These are phyloP conservation scores for Mystacornis crossleyi DNA, from an alignment of 2,113 vertebrate species.

Conservation along the genomic window DNA sequence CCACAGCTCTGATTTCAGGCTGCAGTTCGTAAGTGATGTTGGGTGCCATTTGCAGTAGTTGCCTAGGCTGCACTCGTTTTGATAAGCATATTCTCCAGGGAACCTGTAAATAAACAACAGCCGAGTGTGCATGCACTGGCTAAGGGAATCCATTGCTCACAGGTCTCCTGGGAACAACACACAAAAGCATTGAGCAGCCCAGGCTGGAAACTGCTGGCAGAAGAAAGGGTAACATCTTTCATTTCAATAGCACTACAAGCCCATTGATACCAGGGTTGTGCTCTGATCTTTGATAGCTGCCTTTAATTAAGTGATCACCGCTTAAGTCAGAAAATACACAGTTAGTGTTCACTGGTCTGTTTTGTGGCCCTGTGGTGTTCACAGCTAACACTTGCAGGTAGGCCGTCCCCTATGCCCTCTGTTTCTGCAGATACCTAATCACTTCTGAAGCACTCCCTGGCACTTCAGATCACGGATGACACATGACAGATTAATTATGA, in stretches of 20 bases:
- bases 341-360: background rate
- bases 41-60: background rate
- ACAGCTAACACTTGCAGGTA: background rate
- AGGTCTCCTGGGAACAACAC: background rate
- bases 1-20: background rate
- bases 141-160: constrained; percentile 14
- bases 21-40: background rate
- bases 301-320: constrained; percentile 26
- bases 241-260: background rate
- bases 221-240: background rate
- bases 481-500: background rate
- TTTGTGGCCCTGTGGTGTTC: background rate
- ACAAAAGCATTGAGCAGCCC: background rate
- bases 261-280: background rate
- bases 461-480: background rate
- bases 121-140: background rate
- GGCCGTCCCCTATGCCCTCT: background rate
- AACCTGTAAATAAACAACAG: background rate
- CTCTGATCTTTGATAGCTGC: constrained; percentile 1
- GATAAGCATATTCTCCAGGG: background rate
- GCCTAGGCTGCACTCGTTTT: background rate
- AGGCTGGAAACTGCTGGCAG: background rate
- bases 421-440: background rate
- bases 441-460: background rate
- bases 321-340: background rate